These are phyloP conservation scores for Latrodectus hesperus DNA, from an alignment of 2,888 invertebrate genomes.

Conservation along the genomic window DNA sequence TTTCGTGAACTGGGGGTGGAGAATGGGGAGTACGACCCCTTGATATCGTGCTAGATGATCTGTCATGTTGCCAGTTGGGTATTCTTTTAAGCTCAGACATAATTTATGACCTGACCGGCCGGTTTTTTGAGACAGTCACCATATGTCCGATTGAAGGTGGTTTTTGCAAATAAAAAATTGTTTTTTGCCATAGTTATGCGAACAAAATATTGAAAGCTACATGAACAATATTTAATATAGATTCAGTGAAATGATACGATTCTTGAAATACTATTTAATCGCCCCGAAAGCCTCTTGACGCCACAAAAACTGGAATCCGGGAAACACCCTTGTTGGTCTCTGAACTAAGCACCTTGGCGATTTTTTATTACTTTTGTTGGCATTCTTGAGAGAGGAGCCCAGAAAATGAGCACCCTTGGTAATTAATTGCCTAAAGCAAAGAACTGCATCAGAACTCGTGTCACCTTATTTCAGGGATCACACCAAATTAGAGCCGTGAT, in stretches of 20 bases:
- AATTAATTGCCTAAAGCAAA: slow-evolving; percentile 46
- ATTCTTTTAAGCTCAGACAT: slow-evolving; percentile 15
- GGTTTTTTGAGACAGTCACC: slow-evolving; percentile 24
- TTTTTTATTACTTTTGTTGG: slow-evolving; percentile 28
- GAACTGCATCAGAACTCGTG: slow-evolving; percentile 17
- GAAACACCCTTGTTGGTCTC: slow-evolving; percentile 56
- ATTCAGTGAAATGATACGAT: neutral
- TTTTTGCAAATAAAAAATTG: neutral
- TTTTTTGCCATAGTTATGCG: slow-evolving; percentile 30
- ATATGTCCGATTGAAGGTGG: slow-evolving; percentile 42
- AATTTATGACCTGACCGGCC: slow-evolving; percentile 49
- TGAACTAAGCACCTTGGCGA: slow-evolving; percentile 9
- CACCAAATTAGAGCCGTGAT: slow-evolving; percentile 39
- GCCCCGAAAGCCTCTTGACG: neutral
- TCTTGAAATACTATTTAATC: neutral
- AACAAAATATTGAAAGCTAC: slow-evolving; percentile 49
- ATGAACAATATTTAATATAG: neutral
- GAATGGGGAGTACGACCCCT: slow-evolving; percentile 20
- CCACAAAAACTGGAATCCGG: slow-evolving; percentile 32
- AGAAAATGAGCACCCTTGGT: slow-evolving; percentile 22
- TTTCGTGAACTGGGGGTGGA: slow-evolving; percentile 17
- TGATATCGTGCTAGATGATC: slow-evolving; percentile 60
- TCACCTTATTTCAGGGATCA: slow-evolving; percentile 44
- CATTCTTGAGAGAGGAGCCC: neutral
- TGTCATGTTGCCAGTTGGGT: slow-evolving; percentile 60